Base-by-base conservation (phyloP, 2,888 invertebrate genomes). In the Leptopilina drosophilae region DNA sequence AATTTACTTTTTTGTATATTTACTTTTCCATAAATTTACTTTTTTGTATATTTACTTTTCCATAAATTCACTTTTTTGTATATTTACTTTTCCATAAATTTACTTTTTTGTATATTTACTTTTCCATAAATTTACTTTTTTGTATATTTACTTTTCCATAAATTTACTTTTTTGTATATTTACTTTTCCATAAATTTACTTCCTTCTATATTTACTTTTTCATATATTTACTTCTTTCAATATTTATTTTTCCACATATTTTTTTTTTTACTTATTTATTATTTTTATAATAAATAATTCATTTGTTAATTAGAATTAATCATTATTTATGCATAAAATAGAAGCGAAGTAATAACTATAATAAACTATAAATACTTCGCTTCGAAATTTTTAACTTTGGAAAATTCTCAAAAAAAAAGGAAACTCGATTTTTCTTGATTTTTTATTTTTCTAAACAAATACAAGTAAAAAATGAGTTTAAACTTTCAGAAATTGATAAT, bases 41-140 rank as follows among this genome's bases (percentile, higher is more conserved):
- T 26, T 7, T 42, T 4, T 4, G 6, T 42, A 7, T 42, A 42
- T 42, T 42, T 42, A 42, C 8, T 42, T 42, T 5, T 42, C 6
- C 6, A 42, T 7, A 26, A 2, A 26, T 26, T 26, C 3, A 26
- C 3, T 26, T 42, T 42, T 7, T 8, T 33, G 12, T 77, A 66
- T 65, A 64, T 5, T 14, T 53, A 33, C n/a, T n/a, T n/a, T n/a
- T n/a, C n/a, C n/a, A 42, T 42, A 67, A n/a, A 15, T 77, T 77
- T 65, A 64, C 2, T 14, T 53, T 15, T 26, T 3, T 26, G 3
- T 26, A 26, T 26, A 26, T 26, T 26, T 26, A 26, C 26, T 26
- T 26, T 26, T 26, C 26, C 26, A 26, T 26, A 26, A 2, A 26
- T 26, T 26, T 26, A 26, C 26, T 26, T 26, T 3, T 26, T 26